Percentiles rank a stretch among this genome's conserved stretches.
Evolutionary conservation across 1,140 invertebrate genomes (phyloP).

Genomic region (Scaptomyza hsui): DNA sequence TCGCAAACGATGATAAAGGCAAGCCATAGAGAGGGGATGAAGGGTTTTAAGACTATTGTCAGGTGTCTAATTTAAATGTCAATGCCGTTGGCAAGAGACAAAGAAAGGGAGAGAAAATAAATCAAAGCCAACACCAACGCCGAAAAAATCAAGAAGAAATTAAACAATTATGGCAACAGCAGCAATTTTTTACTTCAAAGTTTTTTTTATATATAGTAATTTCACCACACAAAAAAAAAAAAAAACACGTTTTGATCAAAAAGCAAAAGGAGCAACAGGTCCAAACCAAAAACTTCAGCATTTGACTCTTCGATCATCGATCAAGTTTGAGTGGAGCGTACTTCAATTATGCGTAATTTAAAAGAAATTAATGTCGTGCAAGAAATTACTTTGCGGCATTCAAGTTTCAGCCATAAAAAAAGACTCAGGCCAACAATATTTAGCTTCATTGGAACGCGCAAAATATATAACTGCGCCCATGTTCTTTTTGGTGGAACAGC

Average conservation of each 20-base stretch:
- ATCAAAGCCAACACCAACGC: slow-evolving; percentile 15
- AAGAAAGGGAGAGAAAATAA: background rate
- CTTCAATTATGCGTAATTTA: slow-evolving; percentile 83
- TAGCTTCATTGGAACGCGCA: slow-evolving; percentile 55
- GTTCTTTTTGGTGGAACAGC: slow-evolving; percentile 30
- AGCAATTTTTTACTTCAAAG: slow-evolving; percentile 25
- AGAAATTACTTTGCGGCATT: slow-evolving; percentile 76
- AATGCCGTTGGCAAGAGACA: slow-evolving; percentile 52
- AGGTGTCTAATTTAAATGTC: slow-evolving; percentile 82
- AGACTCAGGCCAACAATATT: slow-evolving; percentile 43
- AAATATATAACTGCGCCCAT: slow-evolving; percentile 64
- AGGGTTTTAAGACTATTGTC: slow-evolving; percentile 44
- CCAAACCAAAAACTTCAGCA: slow-evolving; percentile 15
- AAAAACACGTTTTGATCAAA: slow-evolving; percentile 54
- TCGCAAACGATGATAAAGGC: slow-evolving; percentile 26
- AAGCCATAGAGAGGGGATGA: background rate
- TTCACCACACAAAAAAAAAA: slow-evolving; percentile 33
- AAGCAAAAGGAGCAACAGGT: slow-evolving; percentile 27
- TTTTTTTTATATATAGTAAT: slow-evolving; percentile 42
- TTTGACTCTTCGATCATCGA: slow-evolving; percentile 56
- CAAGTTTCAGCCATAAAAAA: slow-evolving; percentile 34
- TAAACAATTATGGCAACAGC: slow-evolving; percentile 66
- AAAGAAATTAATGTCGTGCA: slow-evolving; percentile 83
- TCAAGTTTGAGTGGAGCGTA: slow-evolving; percentile 68
- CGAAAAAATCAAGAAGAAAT: slow-evolving; percentile 32